Percentiles rank a stretch among this genome's conserved stretches.
These are phyloP conservation scores for Imbricaverruca yamaguchii DNA, from an alignment of 2,888 invertebrate species.

Conservation along the genomic window DNA sequence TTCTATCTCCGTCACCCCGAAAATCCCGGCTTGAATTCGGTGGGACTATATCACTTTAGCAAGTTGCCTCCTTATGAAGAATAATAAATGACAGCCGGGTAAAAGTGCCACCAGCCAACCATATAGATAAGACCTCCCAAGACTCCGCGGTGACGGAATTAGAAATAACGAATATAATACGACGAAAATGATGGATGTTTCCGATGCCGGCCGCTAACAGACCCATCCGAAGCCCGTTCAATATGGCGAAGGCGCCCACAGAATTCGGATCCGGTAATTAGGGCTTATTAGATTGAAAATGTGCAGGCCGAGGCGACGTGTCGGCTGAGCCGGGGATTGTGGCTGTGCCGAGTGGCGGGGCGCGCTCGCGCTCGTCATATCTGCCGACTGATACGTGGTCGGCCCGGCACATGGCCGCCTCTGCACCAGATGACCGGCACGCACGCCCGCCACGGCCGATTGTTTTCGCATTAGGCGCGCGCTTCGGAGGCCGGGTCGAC, in stretches of 20 bases:
- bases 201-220: not conserved
- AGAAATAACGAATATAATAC: constrained; percentile 15
- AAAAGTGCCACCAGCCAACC: constrained; percentile 19
- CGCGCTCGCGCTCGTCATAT: too few relatives aligned
- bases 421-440: too few relatives aligned
- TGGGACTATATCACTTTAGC: not conserved
- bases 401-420: too few relatives aligned
- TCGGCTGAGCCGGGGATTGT: not conserved
- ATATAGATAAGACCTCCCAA: constrained; percentile 6
- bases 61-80: not conserved
- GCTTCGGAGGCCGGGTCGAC: not conserved
- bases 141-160: not conserved
- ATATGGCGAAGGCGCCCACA: not conserved
- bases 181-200: constrained; percentile 11
- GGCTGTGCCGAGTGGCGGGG: too few relatives aligned
- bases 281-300: constrained; percentile 21
- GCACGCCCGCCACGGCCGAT: not conserved
- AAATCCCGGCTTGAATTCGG: not conserved
- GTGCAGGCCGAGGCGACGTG: not conserved
- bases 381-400: too few relatives aligned
- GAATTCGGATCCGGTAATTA: constrained; percentile 13
- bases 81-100: constrained; percentile 16
- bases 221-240: constrained; percentile 17
- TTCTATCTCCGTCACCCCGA: not conserved
- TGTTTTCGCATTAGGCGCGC: constrained; percentile 13